Base-by-base conservation (phyloP, 2,113 vertebrate genomes). In the Henicopernis longicauda region DNA sequence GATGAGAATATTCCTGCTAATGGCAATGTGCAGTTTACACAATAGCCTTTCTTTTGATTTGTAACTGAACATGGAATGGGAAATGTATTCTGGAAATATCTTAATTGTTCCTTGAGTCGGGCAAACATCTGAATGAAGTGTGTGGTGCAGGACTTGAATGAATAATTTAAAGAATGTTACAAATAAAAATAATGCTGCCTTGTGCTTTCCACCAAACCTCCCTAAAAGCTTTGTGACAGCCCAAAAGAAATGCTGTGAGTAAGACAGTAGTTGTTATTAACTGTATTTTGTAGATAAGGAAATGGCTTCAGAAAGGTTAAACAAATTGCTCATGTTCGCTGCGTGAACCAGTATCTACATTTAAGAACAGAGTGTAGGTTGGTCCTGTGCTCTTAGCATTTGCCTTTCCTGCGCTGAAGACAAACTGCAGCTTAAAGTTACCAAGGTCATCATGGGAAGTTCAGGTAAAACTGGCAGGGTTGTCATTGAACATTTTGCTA, bases 1-100 rank as follows among this genome's bases (percentile, higher is more conserved):
- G 89, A 97, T 97, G 97, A 98, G 97, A 98, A 98, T 94, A 96
- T 96, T 97, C 97, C 97, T 97, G 89, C 91, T 98, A 94, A 96
- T 93, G 87, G 94, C 97, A 95, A 96, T 17, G 34, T 94, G 85
- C 16, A 32, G 86, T 92, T 97, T 96, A 98, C 95, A 98, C 97
- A 98, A 97, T 97, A 95, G 96, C 74, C 82, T 93, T 95, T 95
- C 95, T 96, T 98, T 97, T 98, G 97, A 98, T 98, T 93, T 16
- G 29, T 62, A 86, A 91, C 92, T 98, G 97, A 96, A 97, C 69
- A 82, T 98, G 77, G 86, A 98, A 98, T 95, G 95, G 96, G 96
- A 98, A 98, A 98, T 94, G 92, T 93, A 73, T 81, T 94, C 96
- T 98, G 96, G 95, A 98, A 98, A 95, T 92, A 95, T 97, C 96